Evolutionary conservation across 1,140 invertebrate species (phyloP), one percentile per base, ranked within the genome.

Genomic region (Thereuonema tuberculata): DNA sequence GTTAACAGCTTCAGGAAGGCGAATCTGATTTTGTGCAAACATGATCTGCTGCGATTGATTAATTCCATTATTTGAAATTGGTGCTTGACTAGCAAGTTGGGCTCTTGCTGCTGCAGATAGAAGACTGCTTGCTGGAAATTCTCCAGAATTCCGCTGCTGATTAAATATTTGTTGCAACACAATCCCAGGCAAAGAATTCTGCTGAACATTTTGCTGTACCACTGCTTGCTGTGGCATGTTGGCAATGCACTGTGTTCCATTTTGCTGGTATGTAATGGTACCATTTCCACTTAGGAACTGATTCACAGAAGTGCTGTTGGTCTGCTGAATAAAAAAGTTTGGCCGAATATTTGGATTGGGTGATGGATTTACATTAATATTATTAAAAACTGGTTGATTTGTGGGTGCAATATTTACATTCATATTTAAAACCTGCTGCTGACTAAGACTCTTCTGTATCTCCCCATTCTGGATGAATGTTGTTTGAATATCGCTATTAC

Each of bases 371-470:
- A 14, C 17, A n/a, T n/a, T n/a, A n/a, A n/a, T n/a, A 26, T n/a
- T 27, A 29, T 55, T 55, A 29, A 55, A 25, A 12, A 55, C 21
- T 55, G 25, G 53, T 21, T 29, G 55, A 9, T 20, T 2, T 37
- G 27, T 37, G 3, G 55, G 5, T 37, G 27, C 20, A 21, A 37
- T n/a, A 46, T 37, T 56, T 20, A 17, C 28, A 27, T 54, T 54
- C 20, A 25, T 9, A 15, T 25, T 24, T 9, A 54, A 20, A 9
- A 54, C 9, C 26, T 53, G 58, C 46, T 53, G 58, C 47, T 26
- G 24, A 17, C 2, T 14, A 52, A 62, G 58, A 43, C 23, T 57
- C 59, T 47, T 61, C 58, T 54, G 62, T 60, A 64, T 62, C 58
- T 54, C 58, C 20, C 56, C 2, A 25, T 26, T 20, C 20, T 59